Conservation (phyloP, 2,888 invertebrate genomes). For the Pyrochroa serraticornis region DNA sequence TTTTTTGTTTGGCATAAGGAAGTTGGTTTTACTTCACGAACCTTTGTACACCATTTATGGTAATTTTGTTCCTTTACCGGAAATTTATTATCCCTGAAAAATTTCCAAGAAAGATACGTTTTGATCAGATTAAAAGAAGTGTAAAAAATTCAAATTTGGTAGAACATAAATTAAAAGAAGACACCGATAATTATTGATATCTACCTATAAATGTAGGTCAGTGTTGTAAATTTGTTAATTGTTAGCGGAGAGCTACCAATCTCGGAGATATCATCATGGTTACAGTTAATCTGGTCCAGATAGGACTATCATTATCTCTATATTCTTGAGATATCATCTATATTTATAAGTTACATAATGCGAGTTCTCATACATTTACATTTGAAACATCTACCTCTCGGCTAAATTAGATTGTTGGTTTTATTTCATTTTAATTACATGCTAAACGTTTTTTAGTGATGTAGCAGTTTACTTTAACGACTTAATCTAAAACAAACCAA, state of each 20-base stretch:
- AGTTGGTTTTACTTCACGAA: not conserved
- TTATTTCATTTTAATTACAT: slow-evolving; percentile 42
- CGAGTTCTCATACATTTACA: slow-evolving; percentile 21
- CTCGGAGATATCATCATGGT: not conserved
- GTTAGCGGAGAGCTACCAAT: slow-evolving; percentile 1
- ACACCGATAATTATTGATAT: no score
- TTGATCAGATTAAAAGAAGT: not conserved
- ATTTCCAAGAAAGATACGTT: not conserved
- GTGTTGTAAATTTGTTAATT: not conserved
- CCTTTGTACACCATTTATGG: no score
- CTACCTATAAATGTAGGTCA: no score
- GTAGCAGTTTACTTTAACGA: slow-evolving; percentile 33
- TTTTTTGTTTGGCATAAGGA: no score
- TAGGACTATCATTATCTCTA: slow-evolving; percentile 5
- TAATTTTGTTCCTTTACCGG: no score
- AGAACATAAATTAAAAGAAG: no score
- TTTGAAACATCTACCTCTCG: slow-evolving; percentile 21
- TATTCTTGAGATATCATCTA: slow-evolving; percentile 24
- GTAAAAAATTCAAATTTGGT: no score
- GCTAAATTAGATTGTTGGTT: slow-evolving; percentile 27
- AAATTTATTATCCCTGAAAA: no score
- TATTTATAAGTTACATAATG: slow-evolving; percentile 27
- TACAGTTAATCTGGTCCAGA: not conserved
- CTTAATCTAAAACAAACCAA: slow-evolving; percentile 39
- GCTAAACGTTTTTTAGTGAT: slow-evolving; percentile 37